These are phyloP conservation scores for Datnioides undecimradiatus DNA, from an alignment of 2,113 vertebrate genomes.

Conservation along the genomic window DNA sequence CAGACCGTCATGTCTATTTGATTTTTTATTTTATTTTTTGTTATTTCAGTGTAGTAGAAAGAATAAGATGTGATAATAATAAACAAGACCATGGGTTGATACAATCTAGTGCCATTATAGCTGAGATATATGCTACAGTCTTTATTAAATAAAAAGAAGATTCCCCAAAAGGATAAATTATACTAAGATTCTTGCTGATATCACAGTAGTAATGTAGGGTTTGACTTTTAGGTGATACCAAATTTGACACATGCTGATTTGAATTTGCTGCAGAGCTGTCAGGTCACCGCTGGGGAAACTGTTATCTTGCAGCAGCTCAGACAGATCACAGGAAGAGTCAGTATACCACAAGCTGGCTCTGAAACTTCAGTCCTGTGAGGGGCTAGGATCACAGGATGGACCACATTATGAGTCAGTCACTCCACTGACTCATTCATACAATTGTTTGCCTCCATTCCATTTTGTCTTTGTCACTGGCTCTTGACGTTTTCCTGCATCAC, in stretches of 20 bases:
- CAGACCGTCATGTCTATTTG: neutral
- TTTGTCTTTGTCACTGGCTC: neutral
- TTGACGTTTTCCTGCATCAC: neutral
- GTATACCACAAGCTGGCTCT: neutral
- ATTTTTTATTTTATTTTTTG: neutral
- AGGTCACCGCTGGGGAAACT: neutral
- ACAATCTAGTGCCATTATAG: neutral
- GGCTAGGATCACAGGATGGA: neutral
- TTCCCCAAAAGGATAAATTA: neutral
- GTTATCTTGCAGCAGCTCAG: slow-evolving; percentile 7
- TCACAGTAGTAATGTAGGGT: neutral
- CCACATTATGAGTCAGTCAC: neutral
- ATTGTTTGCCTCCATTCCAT: neutral
- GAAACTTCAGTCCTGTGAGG: neutral
- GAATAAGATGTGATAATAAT: neutral
- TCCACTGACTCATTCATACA: neutral
- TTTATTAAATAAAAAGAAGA: neutral
- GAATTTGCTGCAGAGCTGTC: slow-evolving; percentile 8
- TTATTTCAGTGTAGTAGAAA: neutral
- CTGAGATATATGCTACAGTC: neutral
- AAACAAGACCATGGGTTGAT: neutral
- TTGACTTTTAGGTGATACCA: neutral
- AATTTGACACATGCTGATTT: neutral
- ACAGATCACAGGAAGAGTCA: neutral
- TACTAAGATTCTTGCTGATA: neutral